Conservation (phyloP, 2,888 invertebrate genomes). For the Rhodophaea formosa region DNA sequence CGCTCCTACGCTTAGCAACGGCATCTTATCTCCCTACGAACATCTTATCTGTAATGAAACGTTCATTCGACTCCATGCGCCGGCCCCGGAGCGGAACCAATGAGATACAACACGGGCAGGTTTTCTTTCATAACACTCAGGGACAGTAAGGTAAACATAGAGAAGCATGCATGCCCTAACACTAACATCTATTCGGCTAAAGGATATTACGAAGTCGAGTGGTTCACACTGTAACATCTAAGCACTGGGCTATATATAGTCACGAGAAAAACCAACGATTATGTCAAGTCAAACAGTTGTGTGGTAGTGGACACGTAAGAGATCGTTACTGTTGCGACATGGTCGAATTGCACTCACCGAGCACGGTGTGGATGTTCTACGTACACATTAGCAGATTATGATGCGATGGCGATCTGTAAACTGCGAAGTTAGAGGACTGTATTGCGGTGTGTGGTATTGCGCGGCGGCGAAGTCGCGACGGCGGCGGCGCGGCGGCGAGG, state of each 20-base stretch:
- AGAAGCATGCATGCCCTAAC: conserved; percentile 75
- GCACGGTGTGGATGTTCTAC: conserved; percentile 43
- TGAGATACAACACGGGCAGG: conserved; percentile 56
- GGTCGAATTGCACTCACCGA: conserved; percentile 57
- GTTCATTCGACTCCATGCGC: conserved; percentile 57
- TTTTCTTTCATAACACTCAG: conserved; percentile 57
- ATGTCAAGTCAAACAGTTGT: conserved; percentile 38
- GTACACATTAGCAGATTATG: conserved; percentile 42
- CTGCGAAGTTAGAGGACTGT: conserved; percentile 44
- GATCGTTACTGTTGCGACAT: conserved; percentile 23
- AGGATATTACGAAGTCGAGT: conserved; percentile 42
- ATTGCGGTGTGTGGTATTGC: conserved; percentile 42
- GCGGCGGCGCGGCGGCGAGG: conserved; percentile 32
- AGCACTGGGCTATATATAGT: conserved; percentile 59
- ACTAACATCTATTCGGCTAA: conserved; percentile 68
- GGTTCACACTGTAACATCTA: conserved; percentile 58
- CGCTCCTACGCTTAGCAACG: conserved; percentile 70
- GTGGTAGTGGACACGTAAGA: conserved; percentile 38
- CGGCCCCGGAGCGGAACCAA: conserved; percentile 46
- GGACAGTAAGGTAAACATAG: conserved; percentile 59
- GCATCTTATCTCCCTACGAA: conserved; percentile 72
- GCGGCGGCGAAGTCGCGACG: conserved; percentile 20
- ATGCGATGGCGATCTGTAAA: conserved; percentile 42
- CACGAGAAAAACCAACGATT: conserved; percentile 45
- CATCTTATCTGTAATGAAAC: conserved; percentile 70